Base-by-base conservation (phyloP, 2,113 vertebrate genomes). In the Chinchilla lanigera region DNA sequence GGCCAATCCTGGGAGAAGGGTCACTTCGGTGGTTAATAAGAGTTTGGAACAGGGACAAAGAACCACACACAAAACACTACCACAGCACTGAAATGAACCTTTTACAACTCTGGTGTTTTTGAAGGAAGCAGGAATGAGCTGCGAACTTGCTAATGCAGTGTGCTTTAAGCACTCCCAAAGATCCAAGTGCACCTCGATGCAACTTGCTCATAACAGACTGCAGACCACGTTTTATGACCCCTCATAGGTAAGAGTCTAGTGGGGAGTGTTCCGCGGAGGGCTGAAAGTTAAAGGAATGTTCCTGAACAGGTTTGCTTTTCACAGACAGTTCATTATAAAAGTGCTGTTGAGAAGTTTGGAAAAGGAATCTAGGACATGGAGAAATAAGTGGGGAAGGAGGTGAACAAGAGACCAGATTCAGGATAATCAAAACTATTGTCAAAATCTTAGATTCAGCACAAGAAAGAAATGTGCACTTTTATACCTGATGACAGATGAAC, bases 11-110 rank as follows among this genome's bases (percentile, higher is more conserved):
- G 24, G 67, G 96, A 96, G 95, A 97, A 93, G 85, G 94, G 92
- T 98, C 95, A 96, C 93, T 81, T 97, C 87, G 85, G 96, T 95
- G 91, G 94, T 95, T 96, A 97, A 63, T 96, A 94, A 95, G 90
- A 97, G 95, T 96, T 98, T 95, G 97, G 92, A 97, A 65, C 38
- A 90, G 26, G 69, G 93, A 96, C 85, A 98, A 98, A 98, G 98
- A 95, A 22, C 61, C 94, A 90, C 85, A 95, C 54, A 97, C 94
- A 97, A 96, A 97, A 95, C 73, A 83, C 90, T 94, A 85, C 65
- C 71, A 88, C 77, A 80, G 82, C 56, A 47, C 93, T 35, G 82
- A 93, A 96, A 96, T 94, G 60, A 92, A 92, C 65, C 88, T 94
- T 92, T 94, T 63, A 90, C 47, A 86, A 94, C 71, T 82, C 96